Percentiles rank a stretch among this genome's conserved stretches.
Conservation (phyloP, 2,888 invertebrate species). For the Ochropacha duplaris region DNA sequence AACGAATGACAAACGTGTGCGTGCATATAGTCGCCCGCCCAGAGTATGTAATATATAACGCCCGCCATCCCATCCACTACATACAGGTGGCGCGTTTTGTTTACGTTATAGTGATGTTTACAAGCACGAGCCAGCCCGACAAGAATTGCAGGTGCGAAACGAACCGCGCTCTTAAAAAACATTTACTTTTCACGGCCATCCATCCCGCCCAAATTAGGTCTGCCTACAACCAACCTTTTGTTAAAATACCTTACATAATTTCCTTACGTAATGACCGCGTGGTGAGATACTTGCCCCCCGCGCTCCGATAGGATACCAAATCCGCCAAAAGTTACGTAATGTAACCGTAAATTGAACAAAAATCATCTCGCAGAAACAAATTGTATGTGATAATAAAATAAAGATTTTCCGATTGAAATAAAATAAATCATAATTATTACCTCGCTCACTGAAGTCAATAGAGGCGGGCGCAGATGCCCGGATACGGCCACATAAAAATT, state of each 20-base stretch:
- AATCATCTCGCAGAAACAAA: background rate
- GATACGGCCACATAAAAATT: background rate
- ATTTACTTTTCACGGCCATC: background rate
- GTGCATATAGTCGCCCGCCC: no score
- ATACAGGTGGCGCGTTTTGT: no score
- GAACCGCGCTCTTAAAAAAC: background rate
- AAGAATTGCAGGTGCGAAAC: background rate
- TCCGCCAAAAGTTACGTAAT: background rate
- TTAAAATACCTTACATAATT: background rate
- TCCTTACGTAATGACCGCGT: background rate
- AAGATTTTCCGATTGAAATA: background rate
- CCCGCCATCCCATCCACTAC: no score
- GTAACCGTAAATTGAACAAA: background rate
- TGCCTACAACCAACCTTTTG: background rate
- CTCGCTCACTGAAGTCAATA: background rate
- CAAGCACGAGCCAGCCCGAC: background rate
- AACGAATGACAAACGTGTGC: no score
- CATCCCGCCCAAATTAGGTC: no score
- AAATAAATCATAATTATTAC: background rate
- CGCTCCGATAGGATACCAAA: background rate
- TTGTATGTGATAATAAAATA: background rate
- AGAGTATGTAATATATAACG: no score
- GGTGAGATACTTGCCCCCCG: background rate
- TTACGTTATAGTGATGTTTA: background rate
- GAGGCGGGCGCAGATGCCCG: background rate